phyloP scores from a whole-genome alignment of 2,113 vertebrate genomes.

The Collichthys lucidus region DNA sequence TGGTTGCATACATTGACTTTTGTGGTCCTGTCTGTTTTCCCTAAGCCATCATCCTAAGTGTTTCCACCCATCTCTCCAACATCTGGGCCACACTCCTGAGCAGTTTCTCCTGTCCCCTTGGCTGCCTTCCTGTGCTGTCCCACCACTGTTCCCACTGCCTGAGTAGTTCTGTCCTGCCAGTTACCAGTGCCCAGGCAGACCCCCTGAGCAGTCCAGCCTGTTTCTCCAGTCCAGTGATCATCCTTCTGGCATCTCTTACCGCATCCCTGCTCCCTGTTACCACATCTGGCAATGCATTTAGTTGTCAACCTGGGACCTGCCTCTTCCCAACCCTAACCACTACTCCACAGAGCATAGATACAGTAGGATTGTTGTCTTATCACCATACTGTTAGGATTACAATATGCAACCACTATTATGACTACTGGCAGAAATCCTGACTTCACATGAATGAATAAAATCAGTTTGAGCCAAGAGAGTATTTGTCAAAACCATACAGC shows the following conservation, averaged over 20 bases:
- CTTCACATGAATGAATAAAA: conserved; percentile 5
- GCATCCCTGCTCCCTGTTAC: conserved; percentile 29
- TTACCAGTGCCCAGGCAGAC: conserved; percentile 45
- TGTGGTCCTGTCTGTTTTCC: conserved; percentile 45
- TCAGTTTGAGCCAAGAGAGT: not conserved
- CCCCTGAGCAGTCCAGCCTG: conserved; percentile 43
- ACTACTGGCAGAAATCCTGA: conserved; percentile 16
- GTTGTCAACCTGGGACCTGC: conserved; percentile 25
- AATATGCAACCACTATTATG: not conserved
- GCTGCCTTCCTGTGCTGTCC: conserved; percentile 44
- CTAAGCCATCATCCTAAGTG: conserved; percentile 59
- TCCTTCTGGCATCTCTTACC: conserved; percentile 52
- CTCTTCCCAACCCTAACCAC: conserved; percentile 23
- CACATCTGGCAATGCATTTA: conserved; percentile 42
- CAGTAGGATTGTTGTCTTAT: conserved; percentile 1
- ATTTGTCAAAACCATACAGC: not conserved
- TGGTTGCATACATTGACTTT: conserved; percentile 45
- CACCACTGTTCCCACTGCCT: conserved; percentile 34
- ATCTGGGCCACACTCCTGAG: conserved; percentile 46
- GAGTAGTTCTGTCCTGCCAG: conserved; percentile 44
- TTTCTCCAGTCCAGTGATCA: conserved; percentile 60
- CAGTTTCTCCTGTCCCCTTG: conserved; percentile 47
- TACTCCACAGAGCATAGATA: conserved; percentile 9
- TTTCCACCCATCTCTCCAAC: conserved; percentile 37
- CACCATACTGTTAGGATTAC: conserved; percentile 8